phyloP scores from a whole-genome alignment of 2,888 invertebrate genomes.

The Parthenolecanium corni region DNA sequence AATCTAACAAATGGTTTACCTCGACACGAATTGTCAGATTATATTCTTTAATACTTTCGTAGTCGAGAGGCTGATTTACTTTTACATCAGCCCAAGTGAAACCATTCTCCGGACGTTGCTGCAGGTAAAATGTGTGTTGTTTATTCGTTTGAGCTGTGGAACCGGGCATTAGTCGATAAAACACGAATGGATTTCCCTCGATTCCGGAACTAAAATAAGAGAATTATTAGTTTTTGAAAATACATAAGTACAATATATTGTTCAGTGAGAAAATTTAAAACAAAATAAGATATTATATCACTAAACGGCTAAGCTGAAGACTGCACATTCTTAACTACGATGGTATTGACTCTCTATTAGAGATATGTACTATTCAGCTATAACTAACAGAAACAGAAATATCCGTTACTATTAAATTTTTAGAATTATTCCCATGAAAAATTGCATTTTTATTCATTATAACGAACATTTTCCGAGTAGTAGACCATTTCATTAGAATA shows the following conservation, averaged over 20 bases:
- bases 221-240: not conserved
- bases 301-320: not conserved
- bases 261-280: not conserved
- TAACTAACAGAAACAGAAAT: too few relatives aligned
- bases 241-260: not conserved
- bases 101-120: slow-evolving; percentile 84
- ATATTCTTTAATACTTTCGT: slow-evolving; percentile 88
- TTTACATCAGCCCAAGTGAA: slow-evolving; percentile 93
- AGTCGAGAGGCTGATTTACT: slow-evolving; percentile 90
- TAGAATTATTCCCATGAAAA: too few relatives aligned
- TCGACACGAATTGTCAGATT: slow-evolving; percentile 91
- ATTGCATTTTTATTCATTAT: too few relatives aligned
- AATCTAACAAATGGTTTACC: slow-evolving; percentile 47
- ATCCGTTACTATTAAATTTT: too few relatives aligned
- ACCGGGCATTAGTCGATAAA: slow-evolving; percentile 89
- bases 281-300: slow-evolving; percentile 17
- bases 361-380: too few relatives aligned
- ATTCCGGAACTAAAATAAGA: slow-evolving; percentile 66
- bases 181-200: slow-evolving; percentile 90
- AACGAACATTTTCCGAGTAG: too few relatives aligned
- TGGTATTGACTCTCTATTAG: not conserved
- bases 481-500: too few relatives aligned
- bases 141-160: slow-evolving; percentile 94
- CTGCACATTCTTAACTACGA: not conserved
- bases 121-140: slow-evolving; percentile 87